These are phyloP conservation scores for Platalea minor DNA, from an alignment of 2,797 vertebrate genomes.

Conservation along the genomic window DNA sequence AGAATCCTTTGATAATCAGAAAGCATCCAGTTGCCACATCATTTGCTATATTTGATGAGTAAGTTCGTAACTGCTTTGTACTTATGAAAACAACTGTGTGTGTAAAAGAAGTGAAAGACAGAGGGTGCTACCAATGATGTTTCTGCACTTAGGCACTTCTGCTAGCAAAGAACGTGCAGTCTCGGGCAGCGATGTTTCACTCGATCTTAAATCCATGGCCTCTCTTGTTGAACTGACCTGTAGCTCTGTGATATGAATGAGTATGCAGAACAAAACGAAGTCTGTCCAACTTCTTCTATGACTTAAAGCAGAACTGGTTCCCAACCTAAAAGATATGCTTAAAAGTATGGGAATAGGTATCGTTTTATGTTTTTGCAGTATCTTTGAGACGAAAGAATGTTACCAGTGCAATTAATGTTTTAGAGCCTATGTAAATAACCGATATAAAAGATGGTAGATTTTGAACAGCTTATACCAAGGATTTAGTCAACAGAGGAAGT, in stretches of 20 bases:
- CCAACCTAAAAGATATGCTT: background rate
- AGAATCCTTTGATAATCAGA: conserved; percentile 78
- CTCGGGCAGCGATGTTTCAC: background rate
- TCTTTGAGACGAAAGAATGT: background rate
- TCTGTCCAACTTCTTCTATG: background rate
- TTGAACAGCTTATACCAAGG: background rate
- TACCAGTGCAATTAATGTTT: background rate
- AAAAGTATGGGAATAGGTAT: background rate
- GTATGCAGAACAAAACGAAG: background rate
- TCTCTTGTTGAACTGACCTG: background rate
- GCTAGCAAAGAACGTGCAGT: background rate
- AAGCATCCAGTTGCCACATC: conserved; percentile 88
- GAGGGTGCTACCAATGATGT: background rate
- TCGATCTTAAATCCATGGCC: accelerated
- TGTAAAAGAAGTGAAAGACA: background rate
- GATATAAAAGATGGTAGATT: background rate
- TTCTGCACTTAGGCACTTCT: background rate
- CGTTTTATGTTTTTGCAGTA: background rate
- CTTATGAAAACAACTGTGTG: background rate
- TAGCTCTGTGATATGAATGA: background rate
- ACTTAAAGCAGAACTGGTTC: background rate
- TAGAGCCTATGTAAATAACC: background rate
- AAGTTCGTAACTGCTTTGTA: conserved; percentile 63
- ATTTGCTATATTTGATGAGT: conserved; percentile 94
- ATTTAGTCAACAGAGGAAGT: background rate